Evolutionary conservation across 2,888 invertebrate genomes (phyloP).

Genomic region (Cabera pusaria): DNA sequence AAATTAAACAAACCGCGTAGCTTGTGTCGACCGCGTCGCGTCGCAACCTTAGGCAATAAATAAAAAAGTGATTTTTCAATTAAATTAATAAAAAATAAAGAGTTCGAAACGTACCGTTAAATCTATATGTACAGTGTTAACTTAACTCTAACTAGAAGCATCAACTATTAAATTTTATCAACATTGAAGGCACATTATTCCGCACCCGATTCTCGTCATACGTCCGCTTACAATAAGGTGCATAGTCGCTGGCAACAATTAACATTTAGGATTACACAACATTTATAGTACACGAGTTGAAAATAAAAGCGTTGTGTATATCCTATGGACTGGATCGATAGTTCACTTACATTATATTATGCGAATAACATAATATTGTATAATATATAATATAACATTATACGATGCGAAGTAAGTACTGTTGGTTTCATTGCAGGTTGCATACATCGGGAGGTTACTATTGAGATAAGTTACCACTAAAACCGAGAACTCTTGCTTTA

Average conservation of each 20-base stretch:
- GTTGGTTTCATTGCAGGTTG: conserved; percentile 36
- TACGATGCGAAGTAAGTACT: too few species aligned
- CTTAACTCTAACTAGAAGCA: conserved; percentile 78
- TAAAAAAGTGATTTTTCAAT: conserved; percentile 59
- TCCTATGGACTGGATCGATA: conserved; percentile 60
- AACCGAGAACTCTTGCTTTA: too few species aligned
- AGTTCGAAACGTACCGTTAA: conserved; percentile 68
- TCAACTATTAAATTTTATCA: conserved; percentile 80
- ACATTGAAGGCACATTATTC: conserved; percentile 83
- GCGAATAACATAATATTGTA: too few species aligned
- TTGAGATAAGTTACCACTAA: too few species aligned
- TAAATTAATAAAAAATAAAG: conserved; percentile 78
- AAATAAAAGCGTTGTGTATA: conserved; percentile 22
- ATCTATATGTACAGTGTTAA: conserved; percentile 78
- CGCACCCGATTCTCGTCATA: conserved; percentile 75
- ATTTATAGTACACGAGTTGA: conserved; percentile 31
- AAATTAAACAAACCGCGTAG: conserved; percentile 20
- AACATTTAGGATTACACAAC: conserved; percentile 46
- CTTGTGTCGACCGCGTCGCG: conserved; percentile 30
- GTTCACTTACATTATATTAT: conserved; percentile 46
- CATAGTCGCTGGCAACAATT: conserved; percentile 58
- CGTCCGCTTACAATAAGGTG: conserved; percentile 61
- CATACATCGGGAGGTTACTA: too few species aligned
- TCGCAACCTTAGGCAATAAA: conserved; percentile 69
- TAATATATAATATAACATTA: too few species aligned